Conservation (phyloP, 37 sponge, comb jelly and placozoan genomes). For the Dysidea cf. avara region DNA sequence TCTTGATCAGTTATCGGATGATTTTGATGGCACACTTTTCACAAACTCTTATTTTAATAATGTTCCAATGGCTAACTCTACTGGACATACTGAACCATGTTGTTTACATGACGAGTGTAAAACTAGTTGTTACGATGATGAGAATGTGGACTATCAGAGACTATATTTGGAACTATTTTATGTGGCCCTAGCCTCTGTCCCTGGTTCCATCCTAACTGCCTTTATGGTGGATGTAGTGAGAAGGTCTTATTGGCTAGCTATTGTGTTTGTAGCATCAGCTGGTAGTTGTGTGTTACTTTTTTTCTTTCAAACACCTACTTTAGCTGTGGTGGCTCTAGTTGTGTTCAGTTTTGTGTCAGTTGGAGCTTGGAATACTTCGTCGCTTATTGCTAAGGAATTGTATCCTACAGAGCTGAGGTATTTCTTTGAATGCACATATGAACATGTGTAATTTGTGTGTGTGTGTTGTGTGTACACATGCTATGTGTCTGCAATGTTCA, state of each 20-base stretch:
- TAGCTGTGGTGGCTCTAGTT: slow-evolving; percentile 45
- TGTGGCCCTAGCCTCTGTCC: slow-evolving; percentile 38
- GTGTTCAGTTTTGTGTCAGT: slow-evolving; percentile 64
- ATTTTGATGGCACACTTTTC: too few species aligned
- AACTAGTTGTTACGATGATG: background rate
- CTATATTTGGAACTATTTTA: slow-evolving; percentile 51
- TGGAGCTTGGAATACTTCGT: slow-evolving; percentile 57
- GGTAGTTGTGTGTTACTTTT: background rate
- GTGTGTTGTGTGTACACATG: too few species aligned
- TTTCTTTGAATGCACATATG: too few species aligned
- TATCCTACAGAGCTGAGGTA: slow-evolving; percentile 77
- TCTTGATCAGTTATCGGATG: background rate
- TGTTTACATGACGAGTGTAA: background rate
- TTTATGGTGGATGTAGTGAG: slow-evolving; percentile 58
- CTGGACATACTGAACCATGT: too few species aligned
- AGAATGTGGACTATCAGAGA: background rate
- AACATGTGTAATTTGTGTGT: too few species aligned
- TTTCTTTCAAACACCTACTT: too few species aligned
- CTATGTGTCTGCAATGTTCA: too few species aligned
- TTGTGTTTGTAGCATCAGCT: background rate
- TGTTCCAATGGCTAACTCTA: too few species aligned
- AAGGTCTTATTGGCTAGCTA: slow-evolving; percentile 71
- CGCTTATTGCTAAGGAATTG: slow-evolving; percentile 53
- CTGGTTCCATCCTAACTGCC: slow-evolving; percentile 58
- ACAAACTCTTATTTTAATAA: too few species aligned